A percentile compares a stretch with the other conserved stretches of the same genome.
phyloP scores from a whole-genome alignment of 2,888 invertebrate species.

The Operophtera brumata region DNA sequence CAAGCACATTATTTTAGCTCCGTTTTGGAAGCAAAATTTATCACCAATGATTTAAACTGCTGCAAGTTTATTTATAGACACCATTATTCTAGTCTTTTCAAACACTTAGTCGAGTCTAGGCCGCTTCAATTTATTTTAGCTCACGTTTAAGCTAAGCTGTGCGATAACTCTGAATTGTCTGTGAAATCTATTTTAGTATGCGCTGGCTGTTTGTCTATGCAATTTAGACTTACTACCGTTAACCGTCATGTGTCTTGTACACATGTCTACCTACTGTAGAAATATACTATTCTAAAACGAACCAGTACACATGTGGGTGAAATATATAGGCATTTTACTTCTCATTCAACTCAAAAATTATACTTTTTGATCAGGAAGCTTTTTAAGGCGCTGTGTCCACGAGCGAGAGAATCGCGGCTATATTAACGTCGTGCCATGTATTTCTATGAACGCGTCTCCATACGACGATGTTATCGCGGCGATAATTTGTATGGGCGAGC shows the following conservation, averaged over 20 bases:
- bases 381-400: too few species aligned
- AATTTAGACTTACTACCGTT: not conserved
- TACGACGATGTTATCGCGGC: too few species aligned
- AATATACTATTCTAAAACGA: not conserved
- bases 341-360: too few species aligned
- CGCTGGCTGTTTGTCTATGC: slow-evolving; percentile 1
- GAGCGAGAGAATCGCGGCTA: too few species aligned
- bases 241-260: not conserved
- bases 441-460: too few species aligned
- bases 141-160: slow-evolving; percentile 16
- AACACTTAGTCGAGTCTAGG: slow-evolving; percentile 26
- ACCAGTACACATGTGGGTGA: too few species aligned
- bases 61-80: slow-evolving; percentile 18
- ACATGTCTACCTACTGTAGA: not conserved
- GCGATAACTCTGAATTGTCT: slow-evolving; percentile 18
- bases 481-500: too few species aligned
- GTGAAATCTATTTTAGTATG: slow-evolving; percentile 13
- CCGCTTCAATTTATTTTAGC: slow-evolving; percentile 23
- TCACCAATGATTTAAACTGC: slow-evolving; percentile 4
- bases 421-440: too few species aligned
- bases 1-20: too few species aligned
- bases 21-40: not conserved
- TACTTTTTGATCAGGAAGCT: too few species aligned
- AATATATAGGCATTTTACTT: too few species aligned
- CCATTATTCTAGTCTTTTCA: slow-evolving; percentile 14